Evolutionary conservation across 2,888 invertebrate genomes (phyloP), one percentile per base, ranked within the genome.

Genomic region (Oligia strigilis): DNA sequence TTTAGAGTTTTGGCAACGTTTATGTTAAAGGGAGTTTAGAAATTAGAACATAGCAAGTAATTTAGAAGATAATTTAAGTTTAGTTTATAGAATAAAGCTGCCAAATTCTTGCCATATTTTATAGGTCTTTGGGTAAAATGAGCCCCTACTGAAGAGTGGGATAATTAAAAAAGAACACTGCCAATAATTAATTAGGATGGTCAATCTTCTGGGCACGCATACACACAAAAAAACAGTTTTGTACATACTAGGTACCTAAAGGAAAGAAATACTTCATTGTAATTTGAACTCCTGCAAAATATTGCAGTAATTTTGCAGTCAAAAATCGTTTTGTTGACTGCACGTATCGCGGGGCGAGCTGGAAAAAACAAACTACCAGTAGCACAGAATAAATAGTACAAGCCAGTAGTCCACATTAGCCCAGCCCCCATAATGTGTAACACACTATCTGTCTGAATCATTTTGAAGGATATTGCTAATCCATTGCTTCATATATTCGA

Each of bases 41-140:
- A 0, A n/a, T 23, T 36, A 40, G 17, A 40, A 49, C 29, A 62
- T n/a, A 70, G 0, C 52, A 40, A 40, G 40, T 40, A 52, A n/a
- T 43, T 64, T 46, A 58, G 3, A 29, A 5, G 14, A 71, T 52
- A 52, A 58, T 23, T 46, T 75, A 80, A 36, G 52, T 67, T 1
- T 60, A 46, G 14, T 67, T n/a, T 40, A 40, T n/a, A 67, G 52
- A 6, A 29, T 3, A 52, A 40, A 83, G 67, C 67, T 80, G 69
- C 69, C 78, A 78, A 81, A 78, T 58, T 84, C 55, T 81, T 81
- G 81, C 78, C 81, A 81, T 81, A 58, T 64, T 46, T 49, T 40
- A 23, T 46, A 58, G 23, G 11, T 8, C 19, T 60, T 58, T 60
- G 36, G 36, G 23, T 17, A 49, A 23, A 78, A n/a, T 19, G 2